Evolutionary conservation across 2,888 invertebrate genomes (phyloP).

Genomic region (Cinara cedri): DNA sequence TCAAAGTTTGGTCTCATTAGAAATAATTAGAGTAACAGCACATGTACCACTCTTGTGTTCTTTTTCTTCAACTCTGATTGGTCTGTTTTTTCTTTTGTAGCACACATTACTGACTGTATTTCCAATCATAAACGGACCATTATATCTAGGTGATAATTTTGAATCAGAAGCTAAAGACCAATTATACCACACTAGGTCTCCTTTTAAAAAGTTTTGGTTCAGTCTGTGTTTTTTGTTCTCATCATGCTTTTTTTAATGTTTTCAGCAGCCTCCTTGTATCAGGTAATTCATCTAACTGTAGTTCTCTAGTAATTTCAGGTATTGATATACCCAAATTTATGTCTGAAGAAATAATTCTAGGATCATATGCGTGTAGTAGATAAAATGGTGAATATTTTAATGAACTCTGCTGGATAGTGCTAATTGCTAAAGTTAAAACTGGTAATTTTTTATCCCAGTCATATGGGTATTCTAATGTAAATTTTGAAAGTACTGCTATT

Average conservation of each 20-base stretch:
- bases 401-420: not conserved
- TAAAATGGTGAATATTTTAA: slow-evolving; percentile 1
- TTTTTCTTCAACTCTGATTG: slow-evolving; percentile 5
- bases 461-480: slow-evolving; percentile 6
- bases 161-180: not conserved
- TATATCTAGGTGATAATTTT: slow-evolving; percentile 24
- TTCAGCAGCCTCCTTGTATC: not conserved
- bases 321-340: no score
- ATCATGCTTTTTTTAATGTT: slow-evolving; percentile 2
- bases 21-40: no score
- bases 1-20: no score
- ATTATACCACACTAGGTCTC: slow-evolving; percentile 17
- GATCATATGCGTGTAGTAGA: slow-evolving; percentile 1
- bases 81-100: no score
- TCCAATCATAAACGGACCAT: slow-evolving; percentile 4
- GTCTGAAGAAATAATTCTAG: not conserved
- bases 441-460: slow-evolving; percentile 18
- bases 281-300: not conserved
- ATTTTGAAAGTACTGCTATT: slow-evolving; percentile 5
- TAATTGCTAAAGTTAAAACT: not conserved
- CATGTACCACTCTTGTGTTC: slow-evolving; percentile 1
- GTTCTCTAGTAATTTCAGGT: not conserved
- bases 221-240: slow-evolving; percentile 10
- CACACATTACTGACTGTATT: slow-evolving; percentile 18
- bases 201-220: not conserved